Conservation (phyloP, 2,113 vertebrate species). For the Notechis scutatus region DNA sequence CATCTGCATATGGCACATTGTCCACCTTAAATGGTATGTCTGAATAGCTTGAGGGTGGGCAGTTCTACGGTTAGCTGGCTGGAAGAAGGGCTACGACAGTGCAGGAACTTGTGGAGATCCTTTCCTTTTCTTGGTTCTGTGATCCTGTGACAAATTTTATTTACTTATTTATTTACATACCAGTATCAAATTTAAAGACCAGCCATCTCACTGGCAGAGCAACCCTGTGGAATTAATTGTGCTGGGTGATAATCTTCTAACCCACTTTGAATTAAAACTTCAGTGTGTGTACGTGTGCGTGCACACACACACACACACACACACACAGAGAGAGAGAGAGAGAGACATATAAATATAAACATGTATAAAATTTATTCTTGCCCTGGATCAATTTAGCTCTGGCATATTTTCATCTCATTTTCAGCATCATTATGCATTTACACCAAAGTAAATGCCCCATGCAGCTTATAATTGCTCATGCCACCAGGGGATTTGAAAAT, state of each 20-base stretch:
- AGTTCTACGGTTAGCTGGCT: too few relatives aligned
- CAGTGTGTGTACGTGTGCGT: neutral
- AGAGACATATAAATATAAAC: neutral
- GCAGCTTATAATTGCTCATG: conserved; percentile 18
- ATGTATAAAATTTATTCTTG: rapidly evolving
- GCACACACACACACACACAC: too few relatives aligned
- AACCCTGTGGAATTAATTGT: neutral
- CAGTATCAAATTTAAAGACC: neutral
- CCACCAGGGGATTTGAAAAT: neutral
- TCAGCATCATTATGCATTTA: neutral
- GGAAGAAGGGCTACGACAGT: neutral
- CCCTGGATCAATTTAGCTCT: neutral
- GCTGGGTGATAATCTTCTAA: neutral
- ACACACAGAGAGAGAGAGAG: too few relatives aligned
- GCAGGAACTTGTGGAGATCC: neutral
- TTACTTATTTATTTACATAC: neutral
- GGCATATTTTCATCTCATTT: rapidly evolving
- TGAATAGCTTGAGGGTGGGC: neutral
- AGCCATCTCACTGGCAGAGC: neutral
- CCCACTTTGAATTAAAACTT: neutral
- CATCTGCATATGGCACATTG: neutral
- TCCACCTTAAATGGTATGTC: neutral
- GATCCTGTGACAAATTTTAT: neutral
- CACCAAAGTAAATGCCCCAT: neutral
- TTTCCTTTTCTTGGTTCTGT: too few relatives aligned